Conservation (phyloP, 2,888 invertebrate genomes). For the Melipona bicolor region DNA sequence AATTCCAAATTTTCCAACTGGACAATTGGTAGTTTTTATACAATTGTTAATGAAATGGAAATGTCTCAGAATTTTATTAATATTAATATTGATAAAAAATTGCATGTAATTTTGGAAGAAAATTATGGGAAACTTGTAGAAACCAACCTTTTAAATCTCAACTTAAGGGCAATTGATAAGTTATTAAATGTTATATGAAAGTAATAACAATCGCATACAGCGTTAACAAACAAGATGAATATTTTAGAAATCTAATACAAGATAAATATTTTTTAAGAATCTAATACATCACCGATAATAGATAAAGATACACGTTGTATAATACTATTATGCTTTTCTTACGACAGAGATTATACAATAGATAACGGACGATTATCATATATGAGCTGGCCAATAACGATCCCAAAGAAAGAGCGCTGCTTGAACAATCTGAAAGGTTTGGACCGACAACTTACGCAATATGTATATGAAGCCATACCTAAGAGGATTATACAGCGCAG, state of each 20-base stretch:
- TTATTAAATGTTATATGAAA: constrained; percentile 2
- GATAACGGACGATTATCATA: constrained; percentile 6
- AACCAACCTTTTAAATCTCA: too few relatives aligned
- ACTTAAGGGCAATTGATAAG: background rate
- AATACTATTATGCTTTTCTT: background rate
- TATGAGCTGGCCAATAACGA: background rate
- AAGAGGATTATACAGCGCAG: constrained; percentile 69
- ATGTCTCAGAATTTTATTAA: background rate
- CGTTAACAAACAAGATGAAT: background rate
- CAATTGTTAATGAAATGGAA: background rate
- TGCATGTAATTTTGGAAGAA: background rate
- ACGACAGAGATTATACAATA: background rate
- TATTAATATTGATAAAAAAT: background rate
- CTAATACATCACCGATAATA: background rate
- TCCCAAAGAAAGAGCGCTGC: constrained; percentile 19
- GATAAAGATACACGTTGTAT: too few relatives aligned
- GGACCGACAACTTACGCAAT: constrained; percentile 54
- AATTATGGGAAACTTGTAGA: background rate
- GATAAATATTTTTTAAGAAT: background rate
- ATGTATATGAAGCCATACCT: constrained; percentile 71
- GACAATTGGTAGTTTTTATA: background rate
- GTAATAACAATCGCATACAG: background rate
- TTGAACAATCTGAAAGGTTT: constrained; percentile 29
- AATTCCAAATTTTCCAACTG: constrained; percentile 3
- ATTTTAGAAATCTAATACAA: background rate